phyloP scores from a whole-genome alignment of 2,888 invertebrate species.

The Mesorhabditis belari region DNA sequence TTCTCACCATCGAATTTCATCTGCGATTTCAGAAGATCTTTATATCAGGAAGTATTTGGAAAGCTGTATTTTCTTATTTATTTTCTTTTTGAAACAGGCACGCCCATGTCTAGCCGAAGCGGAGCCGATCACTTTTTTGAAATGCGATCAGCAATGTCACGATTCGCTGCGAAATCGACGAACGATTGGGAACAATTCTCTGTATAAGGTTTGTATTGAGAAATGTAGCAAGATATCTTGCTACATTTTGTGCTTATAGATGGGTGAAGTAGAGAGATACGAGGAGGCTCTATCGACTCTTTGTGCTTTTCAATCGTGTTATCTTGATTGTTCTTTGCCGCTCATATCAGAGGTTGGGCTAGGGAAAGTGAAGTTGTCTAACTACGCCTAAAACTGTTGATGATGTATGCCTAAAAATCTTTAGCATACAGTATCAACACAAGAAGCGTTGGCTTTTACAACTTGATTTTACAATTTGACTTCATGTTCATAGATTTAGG shows the following conservation, averaged over 20 bases:
- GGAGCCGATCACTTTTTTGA: constrained; percentile 49
- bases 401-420: neutral
- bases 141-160: constrained; percentile 49
- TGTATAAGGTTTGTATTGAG: neutral
- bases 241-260: constrained; percentile 28
- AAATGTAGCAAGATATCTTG: constrained; percentile 1
- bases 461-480: neutral
- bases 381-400: no score
- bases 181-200: neutral
- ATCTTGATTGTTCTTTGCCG: constrained; percentile 35
- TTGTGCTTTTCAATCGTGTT: constrained; percentile 46
- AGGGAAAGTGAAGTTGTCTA: neutral
- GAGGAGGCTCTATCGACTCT: constrained; percentile 40
- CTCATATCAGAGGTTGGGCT: constrained; percentile 36
- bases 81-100: constrained; percentile 5
- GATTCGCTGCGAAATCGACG: constrained; percentile 6
- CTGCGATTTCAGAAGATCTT: constrained; percentile 40
- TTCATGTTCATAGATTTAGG: constrained; percentile 13
- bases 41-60: constrained; percentile 23
- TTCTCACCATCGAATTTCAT: constrained; percentile 51
- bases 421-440: neutral
- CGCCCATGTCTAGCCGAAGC: constrained; percentile 42
- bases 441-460: neutral
- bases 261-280: constrained; percentile 34
- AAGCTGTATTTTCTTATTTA: constrained; percentile 11